A percentile compares a stretch with the other conserved stretches of the same genome.
These are phyloP conservation scores for Radopholus similis DNA, from an alignment of 1,140 invertebrate species.

Conservation along the genomic window DNA sequence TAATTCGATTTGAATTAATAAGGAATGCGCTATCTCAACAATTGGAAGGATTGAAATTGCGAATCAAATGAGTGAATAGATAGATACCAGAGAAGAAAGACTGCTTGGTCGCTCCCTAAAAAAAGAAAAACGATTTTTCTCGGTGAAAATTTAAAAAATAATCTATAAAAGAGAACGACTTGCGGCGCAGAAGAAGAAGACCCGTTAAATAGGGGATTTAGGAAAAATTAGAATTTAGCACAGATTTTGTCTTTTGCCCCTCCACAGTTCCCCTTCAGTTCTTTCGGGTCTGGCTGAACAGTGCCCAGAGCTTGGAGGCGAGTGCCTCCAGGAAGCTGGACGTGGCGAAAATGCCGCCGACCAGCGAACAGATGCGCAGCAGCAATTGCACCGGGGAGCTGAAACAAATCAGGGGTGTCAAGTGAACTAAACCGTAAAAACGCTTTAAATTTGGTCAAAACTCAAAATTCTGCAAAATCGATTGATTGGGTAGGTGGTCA, in stretches of 20 bases:
- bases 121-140: background rate
- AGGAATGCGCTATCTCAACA: no score
- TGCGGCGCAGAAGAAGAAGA: background rate
- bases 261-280: background rate
- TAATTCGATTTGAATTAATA: no score
- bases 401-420: background rate
- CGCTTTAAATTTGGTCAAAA: no score
- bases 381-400: conserved; percentile 50
- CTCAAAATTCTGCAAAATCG: no score
- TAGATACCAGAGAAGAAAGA: no score
- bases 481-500: no score
- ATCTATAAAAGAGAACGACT: background rate
- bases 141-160: background rate
- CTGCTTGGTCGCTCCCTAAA: no score
- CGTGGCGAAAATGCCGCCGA: conserved; percentile 57
- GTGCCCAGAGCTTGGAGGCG: conserved; percentile 6
- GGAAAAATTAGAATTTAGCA: background rate
- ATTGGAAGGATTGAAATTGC: no score
- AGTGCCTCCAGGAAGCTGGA: conserved; percentile 31
- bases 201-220: background rate
- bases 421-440: background rate
- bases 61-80: no score
- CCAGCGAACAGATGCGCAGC: conserved; percentile 50
- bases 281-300: background rate
- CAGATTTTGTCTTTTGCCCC: background rate